phyloP scores from a whole-genome alignment of 2,888 invertebrate genomes.

The Ormyrus thymus region DNA sequence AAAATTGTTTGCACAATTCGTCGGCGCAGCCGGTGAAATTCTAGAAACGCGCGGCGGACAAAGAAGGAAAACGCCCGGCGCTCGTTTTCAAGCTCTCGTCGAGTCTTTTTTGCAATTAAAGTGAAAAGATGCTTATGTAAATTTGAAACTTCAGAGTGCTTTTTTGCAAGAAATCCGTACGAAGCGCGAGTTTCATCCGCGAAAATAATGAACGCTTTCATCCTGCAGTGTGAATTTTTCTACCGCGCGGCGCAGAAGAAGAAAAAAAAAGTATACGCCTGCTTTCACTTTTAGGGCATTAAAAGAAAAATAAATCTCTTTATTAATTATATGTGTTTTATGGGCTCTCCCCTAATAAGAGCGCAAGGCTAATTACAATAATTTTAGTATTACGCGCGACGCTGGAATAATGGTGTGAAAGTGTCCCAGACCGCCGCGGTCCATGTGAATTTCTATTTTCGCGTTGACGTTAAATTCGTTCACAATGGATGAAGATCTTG shows the following conservation, averaged over 20 bases:
- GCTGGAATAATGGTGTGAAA: conserved; percentile 37
- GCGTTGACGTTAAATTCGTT: conserved; percentile 27
- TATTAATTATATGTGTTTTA: conserved; percentile 11
- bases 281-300: conserved; percentile 29
- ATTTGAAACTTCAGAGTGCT: too few species aligned
- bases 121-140: too few species aligned
- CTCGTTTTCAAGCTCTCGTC: neutral
- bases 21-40: conserved; percentile 30
- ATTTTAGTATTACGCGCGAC: conserved; percentile 34
- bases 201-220: neutral
- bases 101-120: too few species aligned
- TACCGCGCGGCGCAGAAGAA: neutral
- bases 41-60: neutral
- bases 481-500: conserved; percentile 6
- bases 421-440: conserved; percentile 10
- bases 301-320: conserved; percentile 8
- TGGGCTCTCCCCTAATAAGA: neutral
- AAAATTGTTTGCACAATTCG: conserved; percentile 13
- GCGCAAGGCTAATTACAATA: conserved; percentile 32
- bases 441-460: conserved; percentile 47
- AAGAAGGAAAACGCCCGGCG: neutral
- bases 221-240: neutral
- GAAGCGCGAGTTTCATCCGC: too few species aligned
- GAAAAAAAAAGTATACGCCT: neutral
- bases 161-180: too few species aligned